phyloP scores from a whole-genome alignment of 2,797 vertebrate genomes.

The Squalus acanthias region DNA sequence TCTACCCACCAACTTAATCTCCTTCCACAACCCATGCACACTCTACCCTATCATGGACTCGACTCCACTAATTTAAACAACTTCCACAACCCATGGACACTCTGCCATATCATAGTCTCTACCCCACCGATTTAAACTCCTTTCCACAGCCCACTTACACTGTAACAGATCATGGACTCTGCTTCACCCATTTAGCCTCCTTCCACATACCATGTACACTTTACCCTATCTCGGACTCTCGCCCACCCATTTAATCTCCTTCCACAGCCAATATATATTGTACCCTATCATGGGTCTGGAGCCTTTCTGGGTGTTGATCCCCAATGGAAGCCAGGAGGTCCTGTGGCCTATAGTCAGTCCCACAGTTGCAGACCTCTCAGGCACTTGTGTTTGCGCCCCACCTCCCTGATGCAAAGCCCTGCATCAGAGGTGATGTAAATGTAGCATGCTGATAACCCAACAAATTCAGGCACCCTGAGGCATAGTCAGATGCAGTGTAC shows the following conservation, averaged over 20 bases:
- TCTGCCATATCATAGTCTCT: too few species aligned
- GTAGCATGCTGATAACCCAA: neutral
- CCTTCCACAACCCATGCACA: neutral
- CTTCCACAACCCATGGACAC: neutral
- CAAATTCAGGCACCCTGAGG: neutral
- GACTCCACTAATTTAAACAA: neutral
- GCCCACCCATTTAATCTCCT: neutral
- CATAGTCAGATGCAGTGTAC: neutral
- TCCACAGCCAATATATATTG: neutral
- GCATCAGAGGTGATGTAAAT: neutral
- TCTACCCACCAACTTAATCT: neutral
- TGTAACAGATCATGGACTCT: neutral
- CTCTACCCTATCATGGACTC: neutral
- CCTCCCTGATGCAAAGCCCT: neutral
- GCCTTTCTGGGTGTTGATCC: neutral
- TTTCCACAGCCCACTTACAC: neutral
- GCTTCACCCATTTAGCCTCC: neutral
- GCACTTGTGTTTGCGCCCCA: neutral
- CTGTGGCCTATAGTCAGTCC: neutral
- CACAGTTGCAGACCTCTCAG: neutral
- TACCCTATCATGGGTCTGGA: neutral
- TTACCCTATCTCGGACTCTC: neutral
- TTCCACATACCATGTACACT: neutral
- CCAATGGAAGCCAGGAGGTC: neutral
- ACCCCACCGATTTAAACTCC: neutral